Conservation (phyloP, 1,140 invertebrate species). For the Drosophila ananassae region DNA sequence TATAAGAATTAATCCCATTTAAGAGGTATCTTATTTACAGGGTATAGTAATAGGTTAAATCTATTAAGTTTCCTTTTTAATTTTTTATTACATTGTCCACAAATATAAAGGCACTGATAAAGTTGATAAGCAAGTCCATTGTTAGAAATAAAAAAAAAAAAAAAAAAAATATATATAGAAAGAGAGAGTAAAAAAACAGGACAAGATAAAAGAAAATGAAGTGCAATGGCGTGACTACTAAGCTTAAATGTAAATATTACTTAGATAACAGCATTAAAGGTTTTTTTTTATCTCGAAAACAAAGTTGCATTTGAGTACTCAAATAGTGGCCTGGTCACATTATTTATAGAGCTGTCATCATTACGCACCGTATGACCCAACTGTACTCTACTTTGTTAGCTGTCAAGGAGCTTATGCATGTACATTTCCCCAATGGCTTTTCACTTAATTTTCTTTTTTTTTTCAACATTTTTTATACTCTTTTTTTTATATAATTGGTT, state of each 20-base stretch:
- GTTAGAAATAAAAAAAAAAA: background rate
- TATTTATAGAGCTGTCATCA: background rate
- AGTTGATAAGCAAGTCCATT: background rate
- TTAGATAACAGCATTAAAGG: background rate
- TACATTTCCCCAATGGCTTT: background rate
- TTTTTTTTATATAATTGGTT: background rate
- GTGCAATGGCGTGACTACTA: slow-evolving; percentile 24
- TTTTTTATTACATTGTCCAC: background rate
- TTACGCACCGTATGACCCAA: background rate
- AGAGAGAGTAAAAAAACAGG: background rate
- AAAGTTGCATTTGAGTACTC: background rate
- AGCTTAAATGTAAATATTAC: background rate
- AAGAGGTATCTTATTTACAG: no score
- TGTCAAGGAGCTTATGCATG: background rate
- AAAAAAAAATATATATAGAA: background rate
- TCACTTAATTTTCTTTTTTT: background rate
- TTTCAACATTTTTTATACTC: background rate
- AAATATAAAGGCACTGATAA: background rate
- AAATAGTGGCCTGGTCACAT: background rate
- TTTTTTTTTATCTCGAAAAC: background rate
- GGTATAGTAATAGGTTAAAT: slow-evolving; percentile 4
- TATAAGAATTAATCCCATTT: no score
- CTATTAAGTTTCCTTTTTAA: background rate
- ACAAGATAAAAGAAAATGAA: slow-evolving; percentile 16
- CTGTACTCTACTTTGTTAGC: slow-evolving; percentile 1